Evolutionary conservation across 2,797 vertebrate species (phyloP).

Genomic region (Acanthis flammea): DNA sequence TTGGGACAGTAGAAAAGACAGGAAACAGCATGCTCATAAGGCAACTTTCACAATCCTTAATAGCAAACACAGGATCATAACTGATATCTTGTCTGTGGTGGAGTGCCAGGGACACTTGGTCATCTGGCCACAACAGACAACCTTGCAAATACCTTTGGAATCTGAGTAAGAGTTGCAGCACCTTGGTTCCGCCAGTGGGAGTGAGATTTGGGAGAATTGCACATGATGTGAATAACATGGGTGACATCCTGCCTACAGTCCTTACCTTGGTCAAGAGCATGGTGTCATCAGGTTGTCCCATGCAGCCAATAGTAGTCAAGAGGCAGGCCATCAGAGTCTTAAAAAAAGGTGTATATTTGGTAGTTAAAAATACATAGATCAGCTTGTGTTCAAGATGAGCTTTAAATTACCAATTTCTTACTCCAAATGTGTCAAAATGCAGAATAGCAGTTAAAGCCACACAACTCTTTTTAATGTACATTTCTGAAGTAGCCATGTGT

Average conservation of each 20-base stretch:
- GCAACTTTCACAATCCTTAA: neutral
- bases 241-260: neutral
- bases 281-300: fast-evolving
- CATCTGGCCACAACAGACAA: neutral
- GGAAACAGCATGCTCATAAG: neutral
- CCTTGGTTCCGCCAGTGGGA: neutral
- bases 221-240: fast-evolving
- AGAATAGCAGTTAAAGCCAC: neutral
- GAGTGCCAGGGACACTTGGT: neutral
- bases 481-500: neutral
- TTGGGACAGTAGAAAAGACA: neutral
- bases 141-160: neutral
- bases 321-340: neutral
- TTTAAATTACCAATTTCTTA: neutral
- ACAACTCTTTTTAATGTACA: neutral
- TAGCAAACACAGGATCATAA: neutral
- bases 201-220: neutral
- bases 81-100: fast-evolving
- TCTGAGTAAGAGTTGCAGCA: fast-evolving
- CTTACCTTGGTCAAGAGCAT: neutral
- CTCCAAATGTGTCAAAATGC: neutral
- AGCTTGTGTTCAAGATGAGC: neutral
- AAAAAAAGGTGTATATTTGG: neutral
- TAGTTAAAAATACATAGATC: neutral
- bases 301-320: neutral